Evolutionary conservation across 2,113 vertebrate species (phyloP).

Genomic region (Entomyzon cyanotis): DNA sequence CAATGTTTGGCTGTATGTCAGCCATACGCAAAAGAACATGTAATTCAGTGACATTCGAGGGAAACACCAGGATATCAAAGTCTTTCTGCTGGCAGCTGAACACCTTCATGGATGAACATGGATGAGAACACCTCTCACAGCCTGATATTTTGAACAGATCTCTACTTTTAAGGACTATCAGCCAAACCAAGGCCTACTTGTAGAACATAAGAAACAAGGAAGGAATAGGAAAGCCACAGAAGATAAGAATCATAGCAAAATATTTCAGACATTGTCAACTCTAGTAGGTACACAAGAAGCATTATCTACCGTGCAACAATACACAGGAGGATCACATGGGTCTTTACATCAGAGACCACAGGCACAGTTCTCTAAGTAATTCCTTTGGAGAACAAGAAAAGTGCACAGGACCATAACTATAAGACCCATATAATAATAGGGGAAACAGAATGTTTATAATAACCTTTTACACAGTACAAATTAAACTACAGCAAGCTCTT

Average conservation of each 20-base stretch:
- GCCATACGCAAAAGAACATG: neutral
- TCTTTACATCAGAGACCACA: neutral
- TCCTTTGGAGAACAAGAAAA: neutral
- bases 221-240: neutral
- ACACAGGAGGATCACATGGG: neutral
- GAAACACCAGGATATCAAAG: neutral
- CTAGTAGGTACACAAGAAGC: neutral
- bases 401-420: neutral
- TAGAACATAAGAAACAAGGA: neutral
- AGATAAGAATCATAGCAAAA: neutral
- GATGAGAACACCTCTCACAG: rapidly evolving
- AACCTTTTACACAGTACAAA: no score
- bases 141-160: neutral
- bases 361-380: no score
- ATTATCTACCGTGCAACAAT: neutral
- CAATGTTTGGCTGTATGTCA: rapidly evolving
- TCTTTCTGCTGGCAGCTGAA: neutral
- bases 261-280: neutral
- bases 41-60: no score
- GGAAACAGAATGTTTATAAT: neutral
- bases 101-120: neutral
- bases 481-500: neutral
- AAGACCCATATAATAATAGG: neutral
- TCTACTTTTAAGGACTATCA: no score
- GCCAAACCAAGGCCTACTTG: neutral